Percentiles rank a stretch among this genome's conserved stretches.
Evolutionary conservation across 2,888 invertebrate species (phyloP).

Genomic region (Anthophora plumipes): DNA sequence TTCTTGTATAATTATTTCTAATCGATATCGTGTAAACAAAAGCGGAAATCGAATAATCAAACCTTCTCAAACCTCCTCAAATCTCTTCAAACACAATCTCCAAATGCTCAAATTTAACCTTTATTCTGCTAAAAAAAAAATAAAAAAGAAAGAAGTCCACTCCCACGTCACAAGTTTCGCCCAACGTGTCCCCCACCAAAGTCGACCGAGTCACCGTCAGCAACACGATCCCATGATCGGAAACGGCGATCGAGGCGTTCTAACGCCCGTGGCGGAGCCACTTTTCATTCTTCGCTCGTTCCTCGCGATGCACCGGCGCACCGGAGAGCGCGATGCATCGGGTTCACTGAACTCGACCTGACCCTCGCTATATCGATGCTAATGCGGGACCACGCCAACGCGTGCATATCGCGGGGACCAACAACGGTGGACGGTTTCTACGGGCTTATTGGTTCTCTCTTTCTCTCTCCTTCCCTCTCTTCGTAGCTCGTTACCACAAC

Average conservation of each 20-base stretch:
- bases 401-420: slow-evolving; percentile 62
- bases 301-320: slow-evolving; percentile 76
- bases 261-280: slow-evolving; percentile 53
- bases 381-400: slow-evolving; percentile 79
- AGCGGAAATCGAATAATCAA: no score
- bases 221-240: slow-evolving; percentile 18
- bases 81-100: no score
- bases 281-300: slow-evolving; percentile 69
- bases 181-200: neutral
- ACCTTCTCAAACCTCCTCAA: no score
- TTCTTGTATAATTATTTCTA: neutral
- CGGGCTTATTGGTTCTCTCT: slow-evolving; percentile 32
- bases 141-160: neutral
- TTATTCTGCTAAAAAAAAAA: neutral
- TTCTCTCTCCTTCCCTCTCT: neutral
- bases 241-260: slow-evolving; percentile 44
- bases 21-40: neutral
- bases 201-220: neutral
- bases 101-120: neutral
- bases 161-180: neutral
- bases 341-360: slow-evolving; percentile 82
- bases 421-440: slow-evolving; percentile 27
- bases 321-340: slow-evolving; percentile 68
- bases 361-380: slow-evolving; percentile 82
- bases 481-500: slow-evolving; percentile 58